phyloP scores from a whole-genome alignment of 37 sponge, comb jelly and placozoan genomes.

The Halisarca cf. caerulea region DNA sequence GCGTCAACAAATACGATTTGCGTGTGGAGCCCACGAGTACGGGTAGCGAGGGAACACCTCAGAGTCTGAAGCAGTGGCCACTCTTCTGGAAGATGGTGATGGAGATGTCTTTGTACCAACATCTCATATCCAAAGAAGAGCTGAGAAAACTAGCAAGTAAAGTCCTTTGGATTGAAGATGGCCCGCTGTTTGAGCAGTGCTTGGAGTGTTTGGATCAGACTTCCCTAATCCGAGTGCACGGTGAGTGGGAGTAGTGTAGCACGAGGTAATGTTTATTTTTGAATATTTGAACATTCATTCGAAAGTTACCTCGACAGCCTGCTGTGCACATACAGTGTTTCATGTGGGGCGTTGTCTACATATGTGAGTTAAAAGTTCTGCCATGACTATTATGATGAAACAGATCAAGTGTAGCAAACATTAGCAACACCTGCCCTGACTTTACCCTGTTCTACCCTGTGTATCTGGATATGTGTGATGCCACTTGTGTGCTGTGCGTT shows the following conservation, averaged over 20 bases:
- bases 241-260: background rate
- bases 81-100: constrained; percentile 12
- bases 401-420: too few species aligned
- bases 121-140: background rate
- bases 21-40: background rate
- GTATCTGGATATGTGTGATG: too few species aligned
- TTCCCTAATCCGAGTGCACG: background rate
- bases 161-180: constrained; percentile 20
- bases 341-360: too few species aligned
- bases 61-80: constrained; percentile 9
- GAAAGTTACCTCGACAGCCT: too few species aligned
- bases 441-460: too few species aligned
- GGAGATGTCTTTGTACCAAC: background rate
- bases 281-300: too few species aligned
- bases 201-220: background rate
- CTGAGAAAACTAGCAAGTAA: background rate
- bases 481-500: too few species aligned
- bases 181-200: constrained; percentile 11
- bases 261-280: background rate
- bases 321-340: too few species aligned
- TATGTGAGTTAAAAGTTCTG: too few species aligned
- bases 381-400: too few species aligned
- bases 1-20: background rate
- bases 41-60: background rate
- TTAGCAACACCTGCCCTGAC: too few species aligned